These are phyloP conservation scores for Castor canadensis DNA, from an alignment of 2,113 vertebrate species.

Conservation along the genomic window DNA sequence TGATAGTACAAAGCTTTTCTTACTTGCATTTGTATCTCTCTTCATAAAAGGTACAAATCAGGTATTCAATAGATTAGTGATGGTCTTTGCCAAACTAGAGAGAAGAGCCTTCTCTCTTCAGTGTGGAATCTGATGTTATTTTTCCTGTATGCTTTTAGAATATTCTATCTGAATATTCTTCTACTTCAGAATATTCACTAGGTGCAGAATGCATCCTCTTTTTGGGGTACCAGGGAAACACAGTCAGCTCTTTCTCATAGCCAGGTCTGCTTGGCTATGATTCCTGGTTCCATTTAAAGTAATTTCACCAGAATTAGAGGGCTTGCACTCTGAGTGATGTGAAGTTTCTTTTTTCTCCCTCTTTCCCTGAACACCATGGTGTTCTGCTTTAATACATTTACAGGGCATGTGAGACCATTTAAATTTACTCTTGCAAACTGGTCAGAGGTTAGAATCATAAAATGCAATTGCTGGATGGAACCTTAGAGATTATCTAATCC, in stretches of 20 bases:
- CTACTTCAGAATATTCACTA: background rate
- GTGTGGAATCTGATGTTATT: conserved; percentile 2
- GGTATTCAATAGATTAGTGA: background rate
- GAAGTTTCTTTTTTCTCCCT: background rate
- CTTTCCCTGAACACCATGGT: background rate
- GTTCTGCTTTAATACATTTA: background rate
- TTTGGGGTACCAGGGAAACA: background rate
- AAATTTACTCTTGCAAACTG: conserved; percentile 47
- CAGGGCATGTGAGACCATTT: background rate
- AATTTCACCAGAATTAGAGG: background rate
- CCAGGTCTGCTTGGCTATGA: background rate
- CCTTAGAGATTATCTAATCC: background rate
- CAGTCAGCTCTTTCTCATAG: background rate
- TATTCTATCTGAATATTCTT: background rate
- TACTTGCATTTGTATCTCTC: background rate
- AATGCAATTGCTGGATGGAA: background rate
- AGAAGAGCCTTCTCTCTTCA: background rate
- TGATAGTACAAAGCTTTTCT: background rate
- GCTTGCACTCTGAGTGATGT: background rate
- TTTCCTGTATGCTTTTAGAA: conserved; percentile 12
- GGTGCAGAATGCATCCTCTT: background rate
- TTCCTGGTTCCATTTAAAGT: conserved; percentile 3
- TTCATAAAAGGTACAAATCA: conserved; percentile 8
- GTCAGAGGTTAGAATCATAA: conserved; percentile 37
- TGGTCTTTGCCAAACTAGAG: background rate